Conservation (phyloP, 2,888 invertebrate species). For the Drosophila mettleri region DNA sequence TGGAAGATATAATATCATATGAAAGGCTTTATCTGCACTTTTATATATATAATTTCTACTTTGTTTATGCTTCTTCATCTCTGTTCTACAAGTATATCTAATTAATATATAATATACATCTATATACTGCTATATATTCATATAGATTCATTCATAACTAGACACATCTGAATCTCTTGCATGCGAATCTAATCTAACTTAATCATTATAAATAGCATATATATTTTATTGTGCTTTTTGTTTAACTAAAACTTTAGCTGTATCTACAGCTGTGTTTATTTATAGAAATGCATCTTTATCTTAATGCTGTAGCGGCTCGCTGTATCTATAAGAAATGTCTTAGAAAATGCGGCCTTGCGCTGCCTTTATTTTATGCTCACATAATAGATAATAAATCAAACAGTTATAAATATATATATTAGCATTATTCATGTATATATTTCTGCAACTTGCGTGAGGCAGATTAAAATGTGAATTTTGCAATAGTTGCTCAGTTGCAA, state of each 20-base stretch:
- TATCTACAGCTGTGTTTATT: neutral
- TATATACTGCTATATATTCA: too few relatives aligned
- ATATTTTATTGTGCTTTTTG: neutral
- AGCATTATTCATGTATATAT: neutral
- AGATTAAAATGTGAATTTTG: slow-evolving; percentile 13
- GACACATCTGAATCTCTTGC: too few relatives aligned
- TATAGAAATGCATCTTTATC: neutral
- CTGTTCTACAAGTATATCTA: too few relatives aligned
- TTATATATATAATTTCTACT: too few relatives aligned
- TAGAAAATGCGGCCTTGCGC: slow-evolving; percentile 34
- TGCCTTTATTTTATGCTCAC: slow-evolving; percentile 2
- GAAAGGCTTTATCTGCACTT: too few relatives aligned
- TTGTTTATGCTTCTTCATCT: too few relatives aligned
- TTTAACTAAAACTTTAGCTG: too few relatives aligned
- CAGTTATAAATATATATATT: slow-evolving; percentile 2
- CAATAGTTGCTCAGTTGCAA: slow-evolving; percentile 42
- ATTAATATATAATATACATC: too few relatives aligned
- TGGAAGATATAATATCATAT: too few relatives aligned
- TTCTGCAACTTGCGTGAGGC: slow-evolving; percentile 24
- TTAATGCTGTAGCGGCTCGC: neutral
- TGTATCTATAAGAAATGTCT: slow-evolving; percentile 14
- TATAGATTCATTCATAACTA: too few relatives aligned
- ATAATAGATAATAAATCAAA: slow-evolving; percentile 28
- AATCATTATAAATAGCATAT: too few relatives aligned
- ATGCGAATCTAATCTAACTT: too few relatives aligned